Base-by-base conservation (phyloP, 2,888 invertebrate species). In the Leucophenga montana region DNA sequence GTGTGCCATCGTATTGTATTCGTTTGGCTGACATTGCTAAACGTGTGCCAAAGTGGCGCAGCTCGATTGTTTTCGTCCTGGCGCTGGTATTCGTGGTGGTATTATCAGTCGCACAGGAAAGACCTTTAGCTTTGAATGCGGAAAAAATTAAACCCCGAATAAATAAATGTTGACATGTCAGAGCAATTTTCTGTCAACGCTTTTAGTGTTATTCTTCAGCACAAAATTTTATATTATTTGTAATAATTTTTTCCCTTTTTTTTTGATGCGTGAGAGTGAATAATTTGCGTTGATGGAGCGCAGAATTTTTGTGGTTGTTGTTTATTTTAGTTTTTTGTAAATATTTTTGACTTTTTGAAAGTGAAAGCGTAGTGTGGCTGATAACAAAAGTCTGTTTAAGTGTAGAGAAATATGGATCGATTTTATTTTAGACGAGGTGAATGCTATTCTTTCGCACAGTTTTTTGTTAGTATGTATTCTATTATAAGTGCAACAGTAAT, bases 121-220 rank as follows among this genome's bases (percentile, higher is more conserved):
- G 11, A 39, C 8, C 11, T 39, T 39, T 39, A 48, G 39, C 39
- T 39, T 39, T 39, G 39, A 39, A 39, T 18, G 27, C 56, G 18
- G 50, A 50, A 44, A 46, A 46, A 46, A 62, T 46, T 46, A 13
- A 20, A 44, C 46, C 46, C 22, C 46, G 46, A 1, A 22, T 62
- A 62, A 59, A 44, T 44, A 20, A 62, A 62, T 62, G 46, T 46
- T 46, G 44, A 44, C 44, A 59, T 46, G 62, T 46, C 62, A 62
- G 6, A 62, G 46, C 46, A 62, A 62, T 62, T 62, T 62, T 62
- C 62, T 46, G 44, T 44, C 46, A 44, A 62, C 62, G 46, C 44
- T 22, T 62, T 62, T 13, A 62, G 46, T 13, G 18, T 16, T 50
- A 16, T 50, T n/a, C 46, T 6, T 50, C 50, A 8, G 11, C 8